Evolutionary conservation across 2,888 invertebrate species (phyloP).

Genomic region (Marasmarcha lunaedactyla): DNA sequence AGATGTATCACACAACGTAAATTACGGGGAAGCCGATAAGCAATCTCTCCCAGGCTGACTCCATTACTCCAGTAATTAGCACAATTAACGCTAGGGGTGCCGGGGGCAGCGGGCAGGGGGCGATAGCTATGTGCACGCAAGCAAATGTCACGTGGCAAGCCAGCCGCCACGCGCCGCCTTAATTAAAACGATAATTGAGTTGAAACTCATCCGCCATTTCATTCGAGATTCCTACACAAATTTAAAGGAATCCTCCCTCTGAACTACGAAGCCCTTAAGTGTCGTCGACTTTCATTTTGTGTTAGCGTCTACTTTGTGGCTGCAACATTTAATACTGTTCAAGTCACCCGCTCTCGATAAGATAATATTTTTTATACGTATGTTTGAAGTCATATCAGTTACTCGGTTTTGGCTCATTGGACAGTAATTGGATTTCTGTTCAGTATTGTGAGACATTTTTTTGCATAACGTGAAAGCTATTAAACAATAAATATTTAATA

Average conservation of each 20-base stretch:
- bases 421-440: no score
- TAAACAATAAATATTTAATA: no score
- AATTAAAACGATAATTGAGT: constrained; percentile 72
- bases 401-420: no score
- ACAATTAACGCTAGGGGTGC: constrained; percentile 53
- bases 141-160: constrained; percentile 68
- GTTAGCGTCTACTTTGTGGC: constrained; percentile 68
- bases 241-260: constrained; percentile 59
- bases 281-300: constrained; percentile 68
- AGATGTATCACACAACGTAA: constrained; percentile 48
- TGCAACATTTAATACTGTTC: constrained; percentile 53
- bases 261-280: constrained; percentile 65
- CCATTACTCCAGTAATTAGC: constrained; percentile 71
- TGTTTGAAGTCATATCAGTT: no score
- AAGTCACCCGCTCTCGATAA: no score
- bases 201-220: constrained; percentile 69
- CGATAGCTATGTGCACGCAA: constrained; percentile 68
- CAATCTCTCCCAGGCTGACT: constrained; percentile 62
- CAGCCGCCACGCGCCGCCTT: constrained; percentile 33
- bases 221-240: constrained; percentile 63
- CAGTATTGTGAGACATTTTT: no score
- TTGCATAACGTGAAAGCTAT: no score
- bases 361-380: no score
- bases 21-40: constrained; percentile 60
- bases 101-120: constrained; percentile 13